Evolutionary conservation across 2,113 vertebrate genomes (phyloP).

Genomic region (Tauraco erythrolophus): DNA sequence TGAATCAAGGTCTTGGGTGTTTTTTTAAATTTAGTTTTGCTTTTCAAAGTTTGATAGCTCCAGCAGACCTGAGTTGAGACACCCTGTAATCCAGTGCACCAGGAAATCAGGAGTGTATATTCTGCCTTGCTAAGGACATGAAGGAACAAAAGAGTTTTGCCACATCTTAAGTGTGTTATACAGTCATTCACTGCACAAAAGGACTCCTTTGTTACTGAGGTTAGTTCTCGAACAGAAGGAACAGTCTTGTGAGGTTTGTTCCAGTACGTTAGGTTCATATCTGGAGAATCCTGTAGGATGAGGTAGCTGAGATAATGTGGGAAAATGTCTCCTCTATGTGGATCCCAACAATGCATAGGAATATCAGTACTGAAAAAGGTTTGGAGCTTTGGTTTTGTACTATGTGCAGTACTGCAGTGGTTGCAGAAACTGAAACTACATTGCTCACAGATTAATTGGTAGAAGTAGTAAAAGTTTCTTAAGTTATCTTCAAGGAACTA

Average conservation of each 20-base stretch:
- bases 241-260: background rate
- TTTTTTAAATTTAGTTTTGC: background rate
- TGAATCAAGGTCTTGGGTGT: background rate
- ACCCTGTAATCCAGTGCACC: background rate
- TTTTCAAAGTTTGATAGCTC: background rate
- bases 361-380: background rate
- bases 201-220: background rate
- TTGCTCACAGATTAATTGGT: background rate
- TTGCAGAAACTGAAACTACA: background rate
- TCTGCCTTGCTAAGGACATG: background rate
- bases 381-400: background rate
- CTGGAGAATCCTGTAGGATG: background rate
- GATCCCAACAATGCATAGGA: background rate
- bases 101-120: background rate
- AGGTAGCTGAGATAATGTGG: background rate
- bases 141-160: background rate
- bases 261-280: background rate
- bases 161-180: background rate
- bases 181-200: background rate
- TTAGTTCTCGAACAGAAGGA: background rate
- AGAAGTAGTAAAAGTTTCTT: background rate
- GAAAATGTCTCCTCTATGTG: background rate
- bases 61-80: background rate
- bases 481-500: background rate
- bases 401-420: rapidly evolving